phyloP scores from a whole-genome alignment of 2,888 invertebrate genomes.

The Chymomyza procnemis region DNA sequence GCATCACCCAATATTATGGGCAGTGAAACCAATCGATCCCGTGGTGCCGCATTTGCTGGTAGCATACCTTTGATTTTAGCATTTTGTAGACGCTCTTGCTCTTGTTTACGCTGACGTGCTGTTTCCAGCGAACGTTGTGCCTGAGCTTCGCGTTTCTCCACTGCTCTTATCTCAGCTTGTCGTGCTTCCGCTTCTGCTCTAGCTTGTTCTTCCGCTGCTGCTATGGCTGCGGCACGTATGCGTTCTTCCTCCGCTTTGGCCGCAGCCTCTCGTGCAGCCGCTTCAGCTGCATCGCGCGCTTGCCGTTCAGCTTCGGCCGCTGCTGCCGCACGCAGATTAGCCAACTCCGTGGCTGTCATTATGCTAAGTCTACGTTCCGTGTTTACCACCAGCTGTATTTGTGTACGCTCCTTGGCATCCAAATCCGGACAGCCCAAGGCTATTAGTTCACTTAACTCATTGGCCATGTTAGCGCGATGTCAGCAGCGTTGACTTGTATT shows the following conservation, averaged over 20 bases:
- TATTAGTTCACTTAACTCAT: slow-evolving; percentile 75
- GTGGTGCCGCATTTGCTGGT: slow-evolving; percentile 44
- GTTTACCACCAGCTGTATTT: slow-evolving; percentile 56
- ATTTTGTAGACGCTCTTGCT: slow-evolving; percentile 17
- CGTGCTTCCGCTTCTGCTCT: slow-evolving; percentile 20
- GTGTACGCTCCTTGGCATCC: slow-evolving; percentile 35
- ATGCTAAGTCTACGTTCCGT: slow-evolving; percentile 74
- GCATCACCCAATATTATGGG: slow-evolving; percentile 60
- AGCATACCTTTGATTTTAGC: slow-evolving; percentile 15
- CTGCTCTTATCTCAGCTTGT: slow-evolving; percentile 36
- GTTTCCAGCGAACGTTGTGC: slow-evolving; percentile 19
- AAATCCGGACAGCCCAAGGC: slow-evolving; percentile 75
- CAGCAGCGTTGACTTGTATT: slow-evolving; percentile 4
- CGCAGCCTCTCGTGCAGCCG: slow-evolving; percentile 9
- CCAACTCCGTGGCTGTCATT: slow-evolving; percentile 74
- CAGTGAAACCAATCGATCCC: slow-evolving; percentile 56
- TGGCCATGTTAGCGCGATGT: slow-evolving; percentile 63
- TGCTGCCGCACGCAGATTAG: slow-evolving; percentile 61
- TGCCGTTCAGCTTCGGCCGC: slow-evolving; percentile 65
- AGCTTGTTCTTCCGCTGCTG: slow-evolving; percentile 19
- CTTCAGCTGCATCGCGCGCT: slow-evolving; percentile 48
- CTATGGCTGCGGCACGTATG: not conserved
- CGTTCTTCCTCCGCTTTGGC: not conserved
- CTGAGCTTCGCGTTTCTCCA: not conserved
- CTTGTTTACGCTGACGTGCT: slow-evolving; percentile 36